Base-by-base conservation (phyloP, 2,797 vertebrate species). In the Euphonia xanthogaster region DNA sequence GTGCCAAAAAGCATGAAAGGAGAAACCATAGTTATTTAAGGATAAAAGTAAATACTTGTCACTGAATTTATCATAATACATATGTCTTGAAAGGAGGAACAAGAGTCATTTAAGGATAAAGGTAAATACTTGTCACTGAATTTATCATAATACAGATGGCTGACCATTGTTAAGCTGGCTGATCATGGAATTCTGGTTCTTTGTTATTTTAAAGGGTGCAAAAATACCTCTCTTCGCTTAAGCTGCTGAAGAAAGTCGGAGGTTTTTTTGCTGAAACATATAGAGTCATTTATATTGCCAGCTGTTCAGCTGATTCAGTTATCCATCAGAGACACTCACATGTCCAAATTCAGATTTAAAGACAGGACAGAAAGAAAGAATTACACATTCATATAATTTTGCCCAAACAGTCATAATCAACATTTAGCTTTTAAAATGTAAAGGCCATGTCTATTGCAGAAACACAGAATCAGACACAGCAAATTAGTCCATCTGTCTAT, bases 401-500 rank as follows among this genome's bases (percentile, higher is more conserved):
- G 48, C 48, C 78, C 51, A 44, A 94, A 74, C 45, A 88, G 25
- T 12, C 42, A n/a, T 58, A 79, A 91, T 57, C 74, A 94, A 57
- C 57, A 74, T 57, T n/a, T 39, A 87, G 67, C 67, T 94, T 85
- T 76, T 37, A 65, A 84, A 92, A 90, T 44, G 14, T 66, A 91
- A 80, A 88, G 66, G 47, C 61, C 47, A 51, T 42, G 91, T 81
- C 72, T 88, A 72, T 30, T 92, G 86, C 40, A 77, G 77, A 91
- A 93, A 93, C 55, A 60, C 35, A 87, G 67, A 94, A 51, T 65
- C 51, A 96, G 84, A 90, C 86, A 84, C 14, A 89, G 72, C 35
- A 85, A 60, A 92, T 92, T 61, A 92, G 84, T 53, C 81, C 71
- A 96, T 66, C 57, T 94, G 88, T 84, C 91, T 79, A 12, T 92